Evolutionary conservation across 1,140 invertebrate species (phyloP).

Genomic region (Cephus cinctus): DNA sequence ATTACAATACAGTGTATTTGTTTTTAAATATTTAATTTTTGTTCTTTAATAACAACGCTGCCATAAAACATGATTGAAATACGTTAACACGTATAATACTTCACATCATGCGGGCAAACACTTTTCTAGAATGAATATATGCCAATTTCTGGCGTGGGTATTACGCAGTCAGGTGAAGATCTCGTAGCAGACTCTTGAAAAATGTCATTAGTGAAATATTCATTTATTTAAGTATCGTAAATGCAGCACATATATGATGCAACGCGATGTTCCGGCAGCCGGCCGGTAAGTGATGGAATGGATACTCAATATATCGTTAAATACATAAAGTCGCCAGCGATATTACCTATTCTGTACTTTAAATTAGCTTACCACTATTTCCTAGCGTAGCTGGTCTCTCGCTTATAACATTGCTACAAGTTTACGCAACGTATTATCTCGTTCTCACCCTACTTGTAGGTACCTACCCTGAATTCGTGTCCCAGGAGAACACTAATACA

Average conservation of each 20-base stretch:
- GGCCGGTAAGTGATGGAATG: conserved; percentile 38
- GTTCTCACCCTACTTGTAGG: too few relatives aligned
- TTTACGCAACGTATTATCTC: too few relatives aligned
- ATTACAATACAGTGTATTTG: too few relatives aligned
- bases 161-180: not conserved
- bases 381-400: too few relatives aligned
- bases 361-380: too few relatives aligned
- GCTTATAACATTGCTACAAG: too few relatives aligned
- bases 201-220: conserved; percentile 20
- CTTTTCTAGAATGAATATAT: too few relatives aligned
- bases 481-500: too few relatives aligned
- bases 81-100: too few relatives aligned
- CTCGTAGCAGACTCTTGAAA: not conserved
- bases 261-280: conserved; percentile 25
- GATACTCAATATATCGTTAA: conserved; percentile 39
- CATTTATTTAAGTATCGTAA: conserved; percentile 33
- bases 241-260: conserved; percentile 29
- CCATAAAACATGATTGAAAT: conserved; percentile 1
- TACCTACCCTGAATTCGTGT: too few relatives aligned
- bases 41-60: not conserved
- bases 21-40: conserved; percentile 4
- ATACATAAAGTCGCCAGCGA: conserved; percentile 49
- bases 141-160: too few relatives aligned
- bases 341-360: conserved; percentile 31
- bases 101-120: too few relatives aligned